A percentile compares a stretch with the other conserved stretches of the same genome.
Evolutionary conservation across 2,797 vertebrate genomes (phyloP).

Genomic region (Hydrophis major): DNA sequence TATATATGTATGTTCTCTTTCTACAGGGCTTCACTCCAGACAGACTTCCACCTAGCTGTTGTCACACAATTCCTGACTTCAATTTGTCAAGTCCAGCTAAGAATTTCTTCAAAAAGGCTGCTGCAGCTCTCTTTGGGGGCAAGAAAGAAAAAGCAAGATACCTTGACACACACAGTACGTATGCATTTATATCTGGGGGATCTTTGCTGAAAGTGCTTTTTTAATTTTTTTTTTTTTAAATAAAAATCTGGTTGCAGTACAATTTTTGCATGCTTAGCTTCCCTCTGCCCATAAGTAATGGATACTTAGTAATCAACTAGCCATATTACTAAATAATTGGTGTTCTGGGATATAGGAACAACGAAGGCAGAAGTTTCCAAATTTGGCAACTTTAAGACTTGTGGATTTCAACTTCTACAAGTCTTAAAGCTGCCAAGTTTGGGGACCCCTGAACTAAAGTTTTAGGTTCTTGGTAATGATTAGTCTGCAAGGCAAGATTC

Average conservation of each 20-base stretch:
- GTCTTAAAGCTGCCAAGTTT: no score
- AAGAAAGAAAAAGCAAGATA: conserved; percentile 97
- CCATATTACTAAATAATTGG: not conserved
- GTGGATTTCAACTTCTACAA: no score
- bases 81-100: conserved; percentile 96
- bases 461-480: not conserved
- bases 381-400: no score
- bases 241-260: not conserved
- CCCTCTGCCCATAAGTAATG: not conserved
- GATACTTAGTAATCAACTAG: not conserved
- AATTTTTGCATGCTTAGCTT: not conserved
- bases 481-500: conserved; percentile 6
- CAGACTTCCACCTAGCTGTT: conserved; percentile 88
- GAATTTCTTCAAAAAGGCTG: conserved; percentile 98
- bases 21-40: conserved; percentile 94
- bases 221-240: not conserved
- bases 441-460: no score
- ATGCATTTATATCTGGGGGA: not conserved
- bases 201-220: not conserved
- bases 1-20: not conserved
- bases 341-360: not conserved
- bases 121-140: conserved; percentile 94
- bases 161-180: conserved; percentile 92
- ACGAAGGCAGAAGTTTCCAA: no score
- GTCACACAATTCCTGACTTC: conserved; percentile 93